Base-by-base conservation (phyloP, 53 echinoderm and acorn worm genomes). In the Paelopatides confundens region DNA sequence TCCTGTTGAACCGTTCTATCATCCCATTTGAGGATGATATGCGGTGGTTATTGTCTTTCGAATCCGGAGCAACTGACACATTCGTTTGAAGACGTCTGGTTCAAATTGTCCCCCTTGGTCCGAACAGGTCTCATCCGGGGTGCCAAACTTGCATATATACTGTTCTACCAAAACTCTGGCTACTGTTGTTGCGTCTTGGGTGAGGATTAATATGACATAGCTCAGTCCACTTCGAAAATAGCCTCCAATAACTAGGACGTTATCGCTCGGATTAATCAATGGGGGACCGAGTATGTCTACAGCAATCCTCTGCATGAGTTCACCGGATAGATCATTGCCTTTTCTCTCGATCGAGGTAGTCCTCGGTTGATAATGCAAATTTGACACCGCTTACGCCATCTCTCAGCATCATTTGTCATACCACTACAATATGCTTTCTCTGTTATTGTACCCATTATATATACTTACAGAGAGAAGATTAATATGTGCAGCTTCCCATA, bases 391-490 rank as follows among this genome's bases (percentile, higher is more conserved):
- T 77, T 77, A 29, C 77, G 49, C 77, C 49, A 50, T 31, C 30
- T 77, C 50, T 77, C 52, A 0, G 27, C 30, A 31, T 78, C 26
- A 28, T 30, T 4, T 31, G 32, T 31, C 24, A 78, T 28, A 26
- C 51, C 78, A 78, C 30, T 78, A 27, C 78, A 78, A 52, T 78
- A 51, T 4, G 78, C 78, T 29, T 29, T 78, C 47, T 78, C 78
- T 4, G 24, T 78, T 27, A 50, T 78, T 31, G 30, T 49, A 17
- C 51, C 78, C 1, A 23, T 50, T 0, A 12, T 78, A 14, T 78
- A 78, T 29, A 31, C 50, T 50, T 17, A 50, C 78, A 32, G 52
- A 78, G 50, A 78, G 78, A 4, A 51, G 78, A 30, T 78, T 50
- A 10, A 52, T 1, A 17, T 78, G 78, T 15, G 77, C 77, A 2